These are phyloP conservation scores for Chironomus striatipennis DNA, from an alignment of 1,140 invertebrate species.

Conservation along the genomic window DNA sequence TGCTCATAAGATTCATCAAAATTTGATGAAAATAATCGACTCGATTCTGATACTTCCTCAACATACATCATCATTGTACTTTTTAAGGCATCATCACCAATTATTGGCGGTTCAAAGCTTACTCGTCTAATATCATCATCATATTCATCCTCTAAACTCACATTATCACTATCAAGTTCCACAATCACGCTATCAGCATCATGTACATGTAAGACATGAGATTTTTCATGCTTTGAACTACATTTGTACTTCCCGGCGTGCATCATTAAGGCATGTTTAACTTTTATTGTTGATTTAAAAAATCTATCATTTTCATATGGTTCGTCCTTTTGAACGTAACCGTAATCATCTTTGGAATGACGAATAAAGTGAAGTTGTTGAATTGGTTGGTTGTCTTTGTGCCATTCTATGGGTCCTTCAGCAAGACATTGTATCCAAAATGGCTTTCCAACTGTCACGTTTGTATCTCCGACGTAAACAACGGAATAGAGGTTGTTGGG, in stretches of 20 bases:
- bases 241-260: constrained; percentile 39
- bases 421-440: constrained; percentile 37
- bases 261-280: constrained; percentile 35
- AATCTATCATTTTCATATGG: background rate
- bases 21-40: background rate
- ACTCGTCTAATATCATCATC: background rate
- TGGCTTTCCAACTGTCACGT: constrained; percentile 35
- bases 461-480: constrained; percentile 36
- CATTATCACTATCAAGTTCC: background rate
- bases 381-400: constrained; percentile 36
- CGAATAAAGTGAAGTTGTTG: constrained; percentile 36
- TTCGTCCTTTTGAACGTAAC: constrained; percentile 1
- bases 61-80: background rate
- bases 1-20: background rate
- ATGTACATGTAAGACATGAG: constrained; percentile 32
- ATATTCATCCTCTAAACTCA: background rate
- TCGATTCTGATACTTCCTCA: background rate
- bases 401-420: constrained; percentile 35
- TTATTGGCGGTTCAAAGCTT: background rate
- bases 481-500: constrained; percentile 1
- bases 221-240: constrained; percentile 31
- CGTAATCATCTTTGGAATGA: constrained; percentile 36
- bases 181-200: background rate
- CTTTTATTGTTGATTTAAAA: constrained; percentile 35
- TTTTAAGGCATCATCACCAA: background rate